Base-by-base conservation (phyloP, 64 coral and sea anemone genomes). In the Montipora sp. region DNA sequence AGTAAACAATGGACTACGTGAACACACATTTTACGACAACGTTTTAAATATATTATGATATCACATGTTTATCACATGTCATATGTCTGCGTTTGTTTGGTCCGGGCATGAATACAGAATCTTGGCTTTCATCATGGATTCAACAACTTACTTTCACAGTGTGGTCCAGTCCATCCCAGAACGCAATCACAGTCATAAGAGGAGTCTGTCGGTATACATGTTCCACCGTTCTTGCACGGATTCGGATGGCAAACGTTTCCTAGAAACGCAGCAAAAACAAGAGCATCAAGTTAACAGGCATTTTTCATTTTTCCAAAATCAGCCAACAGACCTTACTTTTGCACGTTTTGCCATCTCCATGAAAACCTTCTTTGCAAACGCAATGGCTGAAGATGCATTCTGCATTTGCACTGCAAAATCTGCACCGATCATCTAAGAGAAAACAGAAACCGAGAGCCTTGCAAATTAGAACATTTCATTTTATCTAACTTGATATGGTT, bases 161-260 rank as follows among this genome's bases (percentile, higher is more conserved):
- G 58, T 15, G 98, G 98, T 67, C 98, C 98, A 24, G 98, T 99
- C 90, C 95, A 99, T 60, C 98, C 98, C 2, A 84, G 57, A 5
- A 79, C 48, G 63, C 98, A 99, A 21, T 99, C 94, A 20, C 98
- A 99, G 51, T 99, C 98, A 58, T 89, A 99, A 11, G 91, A 88
- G 7, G 75, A 89, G 3, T 95, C 98, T 16, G 94, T 90, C 23
- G 95, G 91, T n/a, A 94, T 59, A 66, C 98, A 99, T 12, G 84
- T 92, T 3, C 90, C 98, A 57, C 89, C 80, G 73, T 99, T 99
- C 80, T 94, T 95, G 58, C 98, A 99, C 10, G 98, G 98, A 48
- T 99, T 99, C 1, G 98, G 98, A 70, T 99, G 98, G 57, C 98
- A 99, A 1, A 99, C 98, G 71, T 99, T 99, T 86, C 93, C 98